phyloP scores from a whole-genome alignment of 2,113 vertebrate genomes.

The Diadophis punctatus region DNA sequence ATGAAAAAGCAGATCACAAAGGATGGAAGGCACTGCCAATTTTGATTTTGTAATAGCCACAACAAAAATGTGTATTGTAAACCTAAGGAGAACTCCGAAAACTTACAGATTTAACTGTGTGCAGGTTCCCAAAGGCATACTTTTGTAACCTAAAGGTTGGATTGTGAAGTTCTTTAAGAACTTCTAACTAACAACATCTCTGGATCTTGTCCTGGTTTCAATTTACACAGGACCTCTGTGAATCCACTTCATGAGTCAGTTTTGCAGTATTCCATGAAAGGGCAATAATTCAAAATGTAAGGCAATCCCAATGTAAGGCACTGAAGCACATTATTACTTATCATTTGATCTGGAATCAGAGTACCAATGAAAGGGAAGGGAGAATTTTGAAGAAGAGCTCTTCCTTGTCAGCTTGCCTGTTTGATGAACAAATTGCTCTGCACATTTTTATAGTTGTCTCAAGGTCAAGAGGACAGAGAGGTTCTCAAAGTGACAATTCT shows the following conservation, averaged over 20 bases:
- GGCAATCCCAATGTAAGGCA: background rate
- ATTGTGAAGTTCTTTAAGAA: background rate
- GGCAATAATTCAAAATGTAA: background rate
- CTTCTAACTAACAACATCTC: background rate
- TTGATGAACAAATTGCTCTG: background rate
- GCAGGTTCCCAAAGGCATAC: background rate
- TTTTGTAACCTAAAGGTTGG: background rate
- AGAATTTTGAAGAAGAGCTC: background rate
- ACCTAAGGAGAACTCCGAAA: background rate
- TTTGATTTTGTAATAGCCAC: background rate
- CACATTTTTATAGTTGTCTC: slow-evolving; percentile 20
- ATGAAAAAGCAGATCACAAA: background rate
- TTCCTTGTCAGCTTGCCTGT: background rate
- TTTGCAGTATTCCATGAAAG: background rate
- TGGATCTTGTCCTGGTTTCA: background rate
- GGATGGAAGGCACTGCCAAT: background rate
- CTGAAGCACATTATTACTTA: background rate
- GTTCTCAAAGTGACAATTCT: slow-evolving; percentile 28
- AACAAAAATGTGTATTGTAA: background rate
- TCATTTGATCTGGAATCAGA: background rate
- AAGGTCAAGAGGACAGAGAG: slow-evolving; percentile 5
- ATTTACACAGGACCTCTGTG: background rate
- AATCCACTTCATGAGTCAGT: background rate
- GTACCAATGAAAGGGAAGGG: background rate
- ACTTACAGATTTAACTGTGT: background rate